Evolutionary conservation across 2,888 invertebrate genomes (phyloP).

Genomic region (Flexamia atlantica): DNA sequence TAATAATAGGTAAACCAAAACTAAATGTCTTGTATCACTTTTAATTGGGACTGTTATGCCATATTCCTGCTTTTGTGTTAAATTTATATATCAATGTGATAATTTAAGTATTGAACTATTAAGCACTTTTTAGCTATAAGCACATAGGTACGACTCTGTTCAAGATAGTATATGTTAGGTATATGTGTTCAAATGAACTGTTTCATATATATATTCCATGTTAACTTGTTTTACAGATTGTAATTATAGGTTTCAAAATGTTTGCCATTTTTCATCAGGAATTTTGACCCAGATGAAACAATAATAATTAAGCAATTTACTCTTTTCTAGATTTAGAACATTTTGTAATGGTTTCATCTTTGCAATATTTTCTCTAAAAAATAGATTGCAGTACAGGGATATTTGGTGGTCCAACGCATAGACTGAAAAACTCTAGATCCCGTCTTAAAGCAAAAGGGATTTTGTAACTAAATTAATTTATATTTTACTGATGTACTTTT

Average conservation of each 20-base stretch:
- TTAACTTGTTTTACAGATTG: conserved; percentile 47
- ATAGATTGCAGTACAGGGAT: background rate
- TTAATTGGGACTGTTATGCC: conserved; percentile 39
- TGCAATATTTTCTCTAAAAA: background rate
- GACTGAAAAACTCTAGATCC: too few relatives aligned
- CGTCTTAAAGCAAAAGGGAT: too few relatives aligned
- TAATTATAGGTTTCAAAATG: conserved; percentile 45
- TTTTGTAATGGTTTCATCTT: background rate
- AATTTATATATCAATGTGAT: conserved; percentile 41
- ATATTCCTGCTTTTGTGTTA: conserved; percentile 38
- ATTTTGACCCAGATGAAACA: background rate
- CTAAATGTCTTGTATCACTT: background rate
- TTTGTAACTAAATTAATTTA: too few relatives aligned
- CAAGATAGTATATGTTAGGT: conserved; percentile 13
- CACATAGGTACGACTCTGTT: conserved; percentile 26
- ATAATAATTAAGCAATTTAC: background rate
- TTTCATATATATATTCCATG: conserved; percentile 44
- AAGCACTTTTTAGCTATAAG: conserved; percentile 24
- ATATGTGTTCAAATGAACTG: conserved; percentile 53
- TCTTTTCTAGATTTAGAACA: background rate
- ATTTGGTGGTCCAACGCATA: too few relatives aligned
- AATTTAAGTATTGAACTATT: conserved; percentile 53
- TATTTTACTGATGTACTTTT: too few relatives aligned
- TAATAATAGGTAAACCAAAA: conserved; percentile 39
- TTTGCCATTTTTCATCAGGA: conserved; percentile 14